Conservation (phyloP, 2,113 vertebrate genomes). For the Parotia lawesii region DNA sequence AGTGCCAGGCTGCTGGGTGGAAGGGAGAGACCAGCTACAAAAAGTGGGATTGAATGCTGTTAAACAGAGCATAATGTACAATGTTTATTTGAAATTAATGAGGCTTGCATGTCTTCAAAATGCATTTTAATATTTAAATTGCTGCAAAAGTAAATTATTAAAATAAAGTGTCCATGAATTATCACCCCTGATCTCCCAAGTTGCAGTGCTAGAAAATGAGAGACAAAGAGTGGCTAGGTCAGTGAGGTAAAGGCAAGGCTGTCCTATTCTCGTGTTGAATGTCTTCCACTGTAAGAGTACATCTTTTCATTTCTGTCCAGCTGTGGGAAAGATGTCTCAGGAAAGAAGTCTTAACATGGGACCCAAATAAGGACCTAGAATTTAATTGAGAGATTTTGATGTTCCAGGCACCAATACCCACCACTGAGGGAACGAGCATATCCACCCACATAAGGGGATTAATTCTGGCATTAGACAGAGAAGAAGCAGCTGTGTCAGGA, state of each 20-base stretch:
- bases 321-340: not conserved
- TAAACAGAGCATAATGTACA: not conserved
- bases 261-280: not conserved
- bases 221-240: not conserved
- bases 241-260: not conserved
- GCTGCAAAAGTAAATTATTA: not conserved
- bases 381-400: not conserved
- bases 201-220: not conserved
- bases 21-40: not conserved
- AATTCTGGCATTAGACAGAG: not conserved
- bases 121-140: constrained; percentile 31
- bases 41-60: not conserved
- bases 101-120: not conserved
- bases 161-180: not conserved
- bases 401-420: not conserved
- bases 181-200: not conserved
- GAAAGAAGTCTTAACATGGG: not conserved
- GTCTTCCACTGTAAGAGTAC: not conserved
- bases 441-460: not conserved
- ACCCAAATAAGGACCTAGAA: not conserved
- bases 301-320: not conserved
- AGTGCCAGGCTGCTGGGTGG: not conserved
- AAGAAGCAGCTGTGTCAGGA: not conserved
- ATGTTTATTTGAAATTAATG: constrained; percentile 8
- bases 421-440: not conserved